These are phyloP conservation scores for Mus spretus DNA, from an alignment of 2,797 vertebrate genomes.

Conservation along the genomic window DNA sequence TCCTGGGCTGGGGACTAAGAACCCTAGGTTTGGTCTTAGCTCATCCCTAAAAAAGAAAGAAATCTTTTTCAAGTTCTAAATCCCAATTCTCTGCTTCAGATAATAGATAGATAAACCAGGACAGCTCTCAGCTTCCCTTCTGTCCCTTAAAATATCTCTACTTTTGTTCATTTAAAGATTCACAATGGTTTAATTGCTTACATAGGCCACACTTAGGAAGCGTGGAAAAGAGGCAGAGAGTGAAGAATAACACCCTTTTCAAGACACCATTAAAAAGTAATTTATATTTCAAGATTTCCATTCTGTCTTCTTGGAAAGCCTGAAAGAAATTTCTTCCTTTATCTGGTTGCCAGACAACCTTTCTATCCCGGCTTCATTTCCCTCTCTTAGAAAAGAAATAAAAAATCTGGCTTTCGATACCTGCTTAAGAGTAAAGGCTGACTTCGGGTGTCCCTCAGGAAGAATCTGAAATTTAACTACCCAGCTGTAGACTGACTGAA, in stretches of 20 bases:
- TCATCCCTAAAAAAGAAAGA: conserved; percentile 39
- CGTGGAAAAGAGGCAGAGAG: conserved; percentile 44
- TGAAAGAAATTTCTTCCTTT: conserved; percentile 83
- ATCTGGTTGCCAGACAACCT: conserved; percentile 81
- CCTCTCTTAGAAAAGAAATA: conserved; percentile 69
- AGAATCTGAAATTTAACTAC: conserved; percentile 47
- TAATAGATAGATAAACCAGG: conserved; percentile 69
- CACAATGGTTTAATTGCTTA: conserved; percentile 74
- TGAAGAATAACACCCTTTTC: conserved; percentile 74
- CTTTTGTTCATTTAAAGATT: conserved; percentile 70
- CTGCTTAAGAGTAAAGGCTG: conserved; percentile 59
- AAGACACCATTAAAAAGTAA: conserved; percentile 82
- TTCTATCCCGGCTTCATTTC: conserved; percentile 78
- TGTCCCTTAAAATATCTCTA: conserved; percentile 72
- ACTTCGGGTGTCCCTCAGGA: conserved; percentile 66
- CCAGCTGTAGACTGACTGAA: conserved; percentile 48
- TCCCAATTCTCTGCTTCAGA: conserved; percentile 62
- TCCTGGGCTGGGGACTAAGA: neutral
- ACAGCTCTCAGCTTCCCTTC: conserved; percentile 58
- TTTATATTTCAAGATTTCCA: conserved; percentile 81
- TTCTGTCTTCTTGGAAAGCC: conserved; percentile 80
- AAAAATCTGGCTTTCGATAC: conserved; percentile 72
- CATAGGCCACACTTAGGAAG: conserved; percentile 64
- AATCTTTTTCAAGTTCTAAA: conserved; percentile 63
- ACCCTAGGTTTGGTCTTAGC: neutral